Evolutionary conservation across 2,113 vertebrate species (phyloP).

Genomic region (Terrapene triunguis): DNA sequence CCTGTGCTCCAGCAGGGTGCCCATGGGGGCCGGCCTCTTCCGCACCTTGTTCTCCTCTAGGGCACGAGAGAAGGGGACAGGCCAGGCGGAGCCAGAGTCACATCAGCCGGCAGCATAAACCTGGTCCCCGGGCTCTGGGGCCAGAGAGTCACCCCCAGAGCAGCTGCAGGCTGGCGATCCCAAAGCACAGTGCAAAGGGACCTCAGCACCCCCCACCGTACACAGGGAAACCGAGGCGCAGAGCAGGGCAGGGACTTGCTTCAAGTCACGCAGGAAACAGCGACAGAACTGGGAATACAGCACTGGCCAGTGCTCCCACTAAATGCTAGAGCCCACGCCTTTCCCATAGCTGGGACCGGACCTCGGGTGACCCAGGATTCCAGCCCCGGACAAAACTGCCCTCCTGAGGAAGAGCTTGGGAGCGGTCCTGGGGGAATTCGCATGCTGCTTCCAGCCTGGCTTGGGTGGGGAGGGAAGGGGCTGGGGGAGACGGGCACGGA

Average conservation of each 20-base stretch:
- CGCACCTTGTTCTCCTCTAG: slow-evolving; percentile 88
- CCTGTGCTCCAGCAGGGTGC: slow-evolving; percentile 77
- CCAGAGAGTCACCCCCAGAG: not conserved
- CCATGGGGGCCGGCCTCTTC: slow-evolving; percentile 80
- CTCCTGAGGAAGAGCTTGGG: too few species aligned
- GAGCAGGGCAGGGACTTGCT: not conserved
- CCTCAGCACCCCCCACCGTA: not conserved
- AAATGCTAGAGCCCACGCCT: not conserved
- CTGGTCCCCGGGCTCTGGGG: too few species aligned
- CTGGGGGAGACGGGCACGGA: too few species aligned
- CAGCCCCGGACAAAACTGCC: too few species aligned
- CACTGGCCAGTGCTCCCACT: not conserved
- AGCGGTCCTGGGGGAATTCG: too few species aligned
- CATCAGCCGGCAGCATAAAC: not conserved
- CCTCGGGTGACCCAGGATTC: too few species aligned
- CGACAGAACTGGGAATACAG: not conserved
- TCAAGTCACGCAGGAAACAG: not conserved
- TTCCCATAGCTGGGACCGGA: too few species aligned
- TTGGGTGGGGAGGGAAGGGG: too few species aligned
- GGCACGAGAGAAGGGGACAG: not conserved
- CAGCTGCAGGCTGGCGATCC: not conserved
- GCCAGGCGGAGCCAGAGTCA: not conserved
- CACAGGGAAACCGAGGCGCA: not conserved
- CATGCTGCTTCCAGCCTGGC: not conserved
- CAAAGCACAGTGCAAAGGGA: not conserved